Base-by-base conservation (phyloP, 2,888 invertebrate genomes). In the Tubiluchus corallicola region DNA sequence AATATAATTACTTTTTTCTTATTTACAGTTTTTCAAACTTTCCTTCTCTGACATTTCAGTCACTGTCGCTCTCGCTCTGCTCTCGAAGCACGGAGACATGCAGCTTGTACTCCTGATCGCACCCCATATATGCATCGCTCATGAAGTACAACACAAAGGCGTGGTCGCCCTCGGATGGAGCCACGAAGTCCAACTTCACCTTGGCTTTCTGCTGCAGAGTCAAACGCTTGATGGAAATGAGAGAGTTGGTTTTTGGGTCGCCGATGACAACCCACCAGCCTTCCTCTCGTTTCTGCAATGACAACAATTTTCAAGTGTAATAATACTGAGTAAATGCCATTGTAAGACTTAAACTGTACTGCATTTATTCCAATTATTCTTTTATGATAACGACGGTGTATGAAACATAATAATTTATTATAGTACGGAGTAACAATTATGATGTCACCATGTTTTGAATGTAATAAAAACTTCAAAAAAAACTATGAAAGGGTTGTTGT, bases 71-170 rank as follows among this genome's bases (percentile, higher is more conserved):
- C 21, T 39, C 2, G 44, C 44, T 15, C n/a, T 18, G 13, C 17
- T 38, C 3, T 37, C 17, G 47, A 21, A 52, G 50, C 15, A 68
- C 64, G 45, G 62, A 58, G 43, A 68, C 54, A 19, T 52, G 53
- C 51, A 98, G 87, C 66, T 83, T 82, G 68, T 98, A 98, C 68
- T 99, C 98, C 67, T 99, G 98, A 71, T 99, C 98, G 58, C 96
- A 98, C 4, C 98, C 98, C 59, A 98, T 75, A 66, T 98, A 99
- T 0, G 94, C 83, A 66, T 99, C 98, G 56, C 90, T 92, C 92
- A 99, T 99, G 68, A 87, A 98, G 70, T 90, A 99, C 43, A 99
- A 68, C 0, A 85, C 87, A 67, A 92, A 96, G 13, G 79, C 77
- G 65, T 90, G 84, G 20, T 79, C 75, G 3, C 90, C 65, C 4